Evolutionary conservation across 2,888 invertebrate species (phyloP).

Genomic region (Chloroclystis v-ata): DNA sequence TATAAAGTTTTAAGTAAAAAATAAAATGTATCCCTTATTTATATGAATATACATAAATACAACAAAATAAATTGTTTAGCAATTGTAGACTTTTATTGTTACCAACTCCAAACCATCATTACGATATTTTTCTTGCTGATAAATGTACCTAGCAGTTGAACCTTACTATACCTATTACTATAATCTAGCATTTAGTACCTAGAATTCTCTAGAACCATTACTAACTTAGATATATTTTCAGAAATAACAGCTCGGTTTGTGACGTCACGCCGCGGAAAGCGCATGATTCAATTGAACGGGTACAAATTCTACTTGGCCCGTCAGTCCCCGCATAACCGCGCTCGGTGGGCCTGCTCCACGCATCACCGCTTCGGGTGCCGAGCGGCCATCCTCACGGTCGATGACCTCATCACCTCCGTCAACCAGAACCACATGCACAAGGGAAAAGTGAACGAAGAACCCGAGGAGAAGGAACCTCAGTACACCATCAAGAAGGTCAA

Average conservation of each 20-base stretch:
- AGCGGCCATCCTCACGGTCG: conserved; percentile 41
- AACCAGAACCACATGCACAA: conserved; percentile 33
- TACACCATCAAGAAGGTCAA: background rate
- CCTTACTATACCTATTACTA: background rate
- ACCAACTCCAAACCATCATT: too few species aligned
- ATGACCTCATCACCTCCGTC: conserved; percentile 36
- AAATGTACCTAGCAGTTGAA: too few species aligned
- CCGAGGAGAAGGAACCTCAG: background rate
- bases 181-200: too few species aligned
- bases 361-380: conserved; percentile 43
- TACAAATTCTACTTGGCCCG: conserved; percentile 42
- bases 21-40: too few species aligned
- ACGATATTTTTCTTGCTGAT: too few species aligned
- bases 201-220: background rate
- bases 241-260: conserved; percentile 31
- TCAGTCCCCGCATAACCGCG: conserved; percentile 26
- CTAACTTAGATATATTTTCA: background rate
- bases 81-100: too few species aligned
- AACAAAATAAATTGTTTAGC: too few species aligned
- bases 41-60: too few species aligned
- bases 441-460: conserved; percentile 5
- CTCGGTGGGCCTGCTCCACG: conserved; percentile 50
- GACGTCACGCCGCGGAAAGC: conserved; percentile 33
- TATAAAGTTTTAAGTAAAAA: too few species aligned
- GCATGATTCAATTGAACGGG: conserved; percentile 33